Conservation (phyloP, 2,888 invertebrate species). For the Philonicus albiceps region DNA sequence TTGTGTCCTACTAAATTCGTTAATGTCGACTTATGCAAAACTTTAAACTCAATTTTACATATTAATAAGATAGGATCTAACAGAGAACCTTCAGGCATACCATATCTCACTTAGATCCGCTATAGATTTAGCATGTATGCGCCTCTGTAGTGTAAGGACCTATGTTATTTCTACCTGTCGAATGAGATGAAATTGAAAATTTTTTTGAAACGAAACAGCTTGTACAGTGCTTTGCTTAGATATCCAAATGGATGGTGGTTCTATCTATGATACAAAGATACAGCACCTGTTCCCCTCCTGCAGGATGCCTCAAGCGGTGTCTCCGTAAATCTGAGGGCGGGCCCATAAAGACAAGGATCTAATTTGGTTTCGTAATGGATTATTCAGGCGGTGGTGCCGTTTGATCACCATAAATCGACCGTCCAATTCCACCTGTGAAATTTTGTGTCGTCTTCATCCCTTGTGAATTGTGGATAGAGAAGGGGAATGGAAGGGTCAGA, state of each 20-base stretch:
- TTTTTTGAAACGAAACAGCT: neutral
- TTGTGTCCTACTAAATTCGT: too few species aligned
- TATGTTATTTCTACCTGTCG: neutral
- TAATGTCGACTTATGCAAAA: too few species aligned
- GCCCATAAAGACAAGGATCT: constrained; percentile 19
- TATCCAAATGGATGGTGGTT: neutral
- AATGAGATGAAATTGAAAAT: neutral
- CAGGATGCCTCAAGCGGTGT: neutral
- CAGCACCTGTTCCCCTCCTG: neutral
- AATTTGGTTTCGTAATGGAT: constrained; percentile 19
- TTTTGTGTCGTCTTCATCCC: neutral
- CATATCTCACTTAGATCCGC: neutral
- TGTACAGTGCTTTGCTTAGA: neutral
- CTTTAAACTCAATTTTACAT: neutral
- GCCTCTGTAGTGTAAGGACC: neutral
- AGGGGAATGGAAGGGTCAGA: neutral
- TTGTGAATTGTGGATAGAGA: neutral
- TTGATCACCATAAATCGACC: constrained; percentile 10
- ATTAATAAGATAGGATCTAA: neutral
- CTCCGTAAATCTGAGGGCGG: neutral
- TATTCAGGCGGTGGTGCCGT: neutral
- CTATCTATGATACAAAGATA: neutral
- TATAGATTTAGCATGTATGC: neutral
- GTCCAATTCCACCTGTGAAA: constrained; percentile 24
- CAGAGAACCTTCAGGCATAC: neutral